Base-by-base conservation (phyloP, 1,140 invertebrate genomes). In the Cryptotermes secundus region DNA sequence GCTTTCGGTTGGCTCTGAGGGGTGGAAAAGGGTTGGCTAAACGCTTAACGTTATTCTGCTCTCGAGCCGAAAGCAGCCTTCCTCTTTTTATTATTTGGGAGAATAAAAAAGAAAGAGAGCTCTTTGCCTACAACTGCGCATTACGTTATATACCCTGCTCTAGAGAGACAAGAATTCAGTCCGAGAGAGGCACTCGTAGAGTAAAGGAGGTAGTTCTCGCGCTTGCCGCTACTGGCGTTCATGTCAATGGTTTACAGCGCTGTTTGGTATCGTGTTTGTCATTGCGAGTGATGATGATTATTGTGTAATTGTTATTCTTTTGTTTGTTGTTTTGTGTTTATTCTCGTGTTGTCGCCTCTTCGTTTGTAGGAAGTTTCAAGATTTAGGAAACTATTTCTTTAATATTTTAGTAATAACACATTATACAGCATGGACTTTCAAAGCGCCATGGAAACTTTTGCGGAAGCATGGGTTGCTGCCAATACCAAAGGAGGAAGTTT, bases 401-500 rank as follows among this genome's bases (percentile, higher is more conserved):
- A 31, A n/a, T 72, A 72, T 31, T 31, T 72, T 31, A n/a, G 31
- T 80, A 26, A 2, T 36, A 34, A 80, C 6, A 36, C 22, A 14
- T 9, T 38, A 80, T 26, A 34, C 34, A 49, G 3, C 88, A 98
- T 98, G 96, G 97, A 98, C 95, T 97, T 97, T 93, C 96, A 97
- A 92, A 97, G 96, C 92, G 97, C 97, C 86, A 97, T 98, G 96
- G 97, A 98, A 92, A 98, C 97, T 86, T 98, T 98, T 90, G 96
- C 97, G 83, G 97, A 98, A 92, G 97, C 97, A 86, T 98, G 97
- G 97, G 96, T 97, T 87, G 97, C 96, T 84, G 96, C 96, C 88
- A 98, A 97, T 89, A 95, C 95, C 87, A 96, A 96, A 88, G 91
- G 92, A 85, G 90, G 91, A 87, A 89, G 88, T 14, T 88, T 90